A percentile compares a stretch with the other conserved stretches of the same genome.
phyloP scores from a whole-genome alignment of 2,797 vertebrate species.

The Spinus pinus region DNA sequence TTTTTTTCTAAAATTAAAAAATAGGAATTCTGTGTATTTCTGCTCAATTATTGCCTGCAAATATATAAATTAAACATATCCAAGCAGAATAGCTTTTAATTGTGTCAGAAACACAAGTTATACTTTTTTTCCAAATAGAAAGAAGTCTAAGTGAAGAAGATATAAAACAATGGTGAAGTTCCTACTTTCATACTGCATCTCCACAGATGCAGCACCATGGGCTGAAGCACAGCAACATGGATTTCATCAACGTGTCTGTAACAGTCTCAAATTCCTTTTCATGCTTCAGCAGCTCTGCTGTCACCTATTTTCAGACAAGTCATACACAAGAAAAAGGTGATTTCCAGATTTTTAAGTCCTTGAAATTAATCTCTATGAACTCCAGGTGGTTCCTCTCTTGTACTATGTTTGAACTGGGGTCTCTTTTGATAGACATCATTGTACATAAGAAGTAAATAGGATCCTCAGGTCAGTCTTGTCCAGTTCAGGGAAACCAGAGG shows the following conservation, averaged over 20 bases:
- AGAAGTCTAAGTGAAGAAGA: neutral
- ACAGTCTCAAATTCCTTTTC: neutral
- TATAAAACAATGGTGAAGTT: neutral
- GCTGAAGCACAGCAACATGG: neutral
- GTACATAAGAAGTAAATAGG: neutral
- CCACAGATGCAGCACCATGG: neutral
- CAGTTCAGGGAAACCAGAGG: neutral
- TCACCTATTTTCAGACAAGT: neutral
- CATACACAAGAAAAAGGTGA: neutral
- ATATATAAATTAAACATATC: neutral
- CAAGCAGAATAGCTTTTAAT: neutral
- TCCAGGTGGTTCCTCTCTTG: neutral
- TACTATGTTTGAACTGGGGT: neutral
- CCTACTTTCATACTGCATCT: neutral
- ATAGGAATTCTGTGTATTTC: neutral
- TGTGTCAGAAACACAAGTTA: neutral
- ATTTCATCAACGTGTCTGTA: neutral
- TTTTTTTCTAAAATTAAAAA: conserved; percentile 24
- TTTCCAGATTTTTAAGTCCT: conserved; percentile 19
- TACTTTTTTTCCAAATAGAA: neutral
- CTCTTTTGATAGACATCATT: neutral
- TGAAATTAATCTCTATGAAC: neutral
- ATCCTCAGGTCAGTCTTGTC: neutral
- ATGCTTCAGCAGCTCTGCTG: neutral
- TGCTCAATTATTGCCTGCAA: neutral